Evolutionary conservation across 2,113 vertebrate genomes (phyloP), one percentile per base, ranked within the genome.

Genomic region (Clarias gariepinus): DNA sequence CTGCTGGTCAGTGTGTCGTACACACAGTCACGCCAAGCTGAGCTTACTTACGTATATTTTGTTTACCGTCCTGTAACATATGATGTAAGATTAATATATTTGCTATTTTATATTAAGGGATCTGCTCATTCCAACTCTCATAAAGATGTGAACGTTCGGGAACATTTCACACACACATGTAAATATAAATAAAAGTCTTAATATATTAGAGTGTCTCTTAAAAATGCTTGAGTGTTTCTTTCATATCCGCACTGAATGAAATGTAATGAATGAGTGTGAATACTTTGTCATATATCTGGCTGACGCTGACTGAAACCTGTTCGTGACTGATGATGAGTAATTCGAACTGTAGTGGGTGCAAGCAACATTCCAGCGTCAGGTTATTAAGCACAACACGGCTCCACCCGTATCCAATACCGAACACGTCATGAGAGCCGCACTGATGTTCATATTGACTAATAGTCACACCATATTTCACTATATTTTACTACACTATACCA

Each of bases 31-130:
- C 57, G 82, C 25, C 77, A 68, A 66, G 73, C 90, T 87, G 68
- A 58, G 77, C 81, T 57, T 91, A 52, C 81, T 83, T 60, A 8
- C 88, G 41, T 69, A 90, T 36, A 73, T 80, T 63, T 90, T 91
- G 92, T 95, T 94, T 94, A 94, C 92, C 93, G 88, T 87, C 92
- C 89, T 90, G 86, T 93, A 81, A 81, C 19, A 23, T 89, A 92
- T 88, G 90, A 95, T 92, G 90, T 92, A 90, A 95, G 91, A 87
- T 92, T 95, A 95, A 96, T 96, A 95, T 96, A 95, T 95, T 93
- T 90, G 79, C 64, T 90, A 89, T 80, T 85, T 85, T 82, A 78
- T 86, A 85, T 83, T 87, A 81, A 84, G 87, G 76, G 85, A 90
- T 90, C 90, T 88, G 93, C 91, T 93, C 87, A 87, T 60, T 74